These are phyloP conservation scores for Megaceryle torquata DNA, from an alignment of 2,113 vertebrate genomes.

Conservation along the genomic window DNA sequence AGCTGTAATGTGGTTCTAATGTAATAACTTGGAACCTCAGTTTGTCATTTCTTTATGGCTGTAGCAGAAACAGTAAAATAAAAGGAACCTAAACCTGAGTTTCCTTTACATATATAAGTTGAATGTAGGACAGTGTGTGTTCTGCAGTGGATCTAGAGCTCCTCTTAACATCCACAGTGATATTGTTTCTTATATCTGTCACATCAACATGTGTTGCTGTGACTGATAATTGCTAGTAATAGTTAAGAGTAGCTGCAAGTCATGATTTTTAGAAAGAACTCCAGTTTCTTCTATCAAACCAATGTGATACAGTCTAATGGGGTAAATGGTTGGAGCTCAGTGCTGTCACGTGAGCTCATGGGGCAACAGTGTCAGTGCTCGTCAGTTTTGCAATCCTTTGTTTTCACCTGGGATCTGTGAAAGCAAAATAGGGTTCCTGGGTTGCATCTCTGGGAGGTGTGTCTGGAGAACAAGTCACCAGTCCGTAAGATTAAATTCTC, in stretches of 20 bases:
- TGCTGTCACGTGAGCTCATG: not conserved
- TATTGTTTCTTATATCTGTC: not conserved
- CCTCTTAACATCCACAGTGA: not conserved
- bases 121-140: not conserved
- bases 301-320: not conserved
- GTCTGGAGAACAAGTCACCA: not conserved
- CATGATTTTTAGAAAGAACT: not conserved
- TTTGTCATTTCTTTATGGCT: not conserved
- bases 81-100: not conserved
- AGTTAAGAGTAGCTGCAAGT: not conserved
- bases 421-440: not conserved
- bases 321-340: not conserved
- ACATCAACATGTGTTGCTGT: not conserved
- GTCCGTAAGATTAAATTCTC: not conserved
- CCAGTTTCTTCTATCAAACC: not conserved
- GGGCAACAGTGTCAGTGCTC: not conserved
- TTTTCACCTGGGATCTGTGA: not conserved
- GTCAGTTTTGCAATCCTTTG: rapidly evolving
- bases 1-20: not conserved
- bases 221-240: not conserved
- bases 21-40: not conserved
- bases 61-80: not conserved
- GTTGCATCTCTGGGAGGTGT: not conserved
- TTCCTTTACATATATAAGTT: not conserved
- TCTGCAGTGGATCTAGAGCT: not conserved